Evolutionary conservation across 37 sponge, comb jelly and placozoan genomes (phyloP).

Genomic region (Haliclona indistincta): DNA sequence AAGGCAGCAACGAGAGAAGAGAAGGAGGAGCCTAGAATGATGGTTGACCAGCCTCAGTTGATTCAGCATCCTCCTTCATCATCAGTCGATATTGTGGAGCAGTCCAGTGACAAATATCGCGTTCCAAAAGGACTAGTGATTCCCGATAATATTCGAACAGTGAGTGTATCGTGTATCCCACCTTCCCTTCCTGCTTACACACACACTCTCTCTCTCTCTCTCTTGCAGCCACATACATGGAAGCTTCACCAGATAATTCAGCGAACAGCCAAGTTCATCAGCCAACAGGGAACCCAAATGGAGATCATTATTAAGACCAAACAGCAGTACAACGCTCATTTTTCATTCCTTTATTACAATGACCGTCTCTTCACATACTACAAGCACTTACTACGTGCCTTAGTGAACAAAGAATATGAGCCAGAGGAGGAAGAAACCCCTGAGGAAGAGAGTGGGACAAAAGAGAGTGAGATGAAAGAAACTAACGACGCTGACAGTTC

Average conservation of each 20-base stretch:
- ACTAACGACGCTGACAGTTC: not conserved
- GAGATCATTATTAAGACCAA: conserved; percentile 94
- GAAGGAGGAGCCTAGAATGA: not conserved
- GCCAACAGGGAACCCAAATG: conserved; percentile 86
- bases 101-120: conserved; percentile 27
- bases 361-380: conserved; percentile 86
- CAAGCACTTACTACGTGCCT: conserved; percentile 65
- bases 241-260: conserved; percentile 91
- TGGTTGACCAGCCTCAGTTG: conserved; percentile 9
- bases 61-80: conserved; percentile 45
- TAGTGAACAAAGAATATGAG: not conserved
- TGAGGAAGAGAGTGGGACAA: not conserved
- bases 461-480: not conserved
- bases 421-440: not conserved
- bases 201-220: not conserved
- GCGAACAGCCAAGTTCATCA: conserved; percentile 81
- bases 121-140: conserved; percentile 39
- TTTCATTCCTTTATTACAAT: conserved; percentile 81
- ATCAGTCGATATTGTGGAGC: conserved; percentile 38
- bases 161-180: conserved; percentile 6
- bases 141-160: conserved; percentile 38
- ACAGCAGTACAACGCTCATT: conserved; percentile 87
- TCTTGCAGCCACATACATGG: conserved; percentile 73
- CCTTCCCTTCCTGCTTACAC: not conserved
- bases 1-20: not conserved